Conservation (phyloP, 2,888 invertebrate species). For the Cataglyphis albicans region DNA sequence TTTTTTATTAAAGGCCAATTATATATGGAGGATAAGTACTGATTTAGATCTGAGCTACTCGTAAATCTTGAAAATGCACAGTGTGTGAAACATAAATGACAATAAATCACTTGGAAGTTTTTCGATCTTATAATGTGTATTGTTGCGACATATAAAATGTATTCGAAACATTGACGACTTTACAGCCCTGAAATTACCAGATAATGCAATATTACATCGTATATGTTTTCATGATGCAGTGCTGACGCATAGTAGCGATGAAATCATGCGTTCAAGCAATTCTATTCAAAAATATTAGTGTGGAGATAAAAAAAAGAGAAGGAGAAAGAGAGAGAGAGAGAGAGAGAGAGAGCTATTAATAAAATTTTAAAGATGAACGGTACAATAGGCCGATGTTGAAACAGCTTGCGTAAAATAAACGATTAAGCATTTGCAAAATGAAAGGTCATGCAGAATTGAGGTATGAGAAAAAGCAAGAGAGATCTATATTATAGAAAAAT, state of each 20-base stretch:
- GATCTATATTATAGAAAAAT: background rate
- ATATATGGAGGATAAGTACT: background rate
- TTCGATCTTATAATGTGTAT: constrained; percentile 14
- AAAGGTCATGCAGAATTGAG: constrained; percentile 13
- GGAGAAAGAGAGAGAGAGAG: constrained; percentile 16
- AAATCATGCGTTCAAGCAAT: constrained; percentile 24
- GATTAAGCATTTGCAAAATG: constrained; percentile 14
- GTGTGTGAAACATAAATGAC: background rate
- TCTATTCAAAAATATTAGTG: constrained; percentile 20
- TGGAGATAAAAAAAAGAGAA: background rate
- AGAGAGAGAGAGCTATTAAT: constrained; percentile 13
- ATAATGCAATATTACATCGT: constrained; percentile 25
- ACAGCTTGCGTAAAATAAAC: constrained; percentile 30
- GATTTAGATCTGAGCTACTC: background rate
- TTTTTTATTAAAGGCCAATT: constrained; percentile 30
- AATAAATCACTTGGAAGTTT: constrained; percentile 26
- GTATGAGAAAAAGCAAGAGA: background rate
- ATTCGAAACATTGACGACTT: constrained; percentile 16
- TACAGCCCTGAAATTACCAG: constrained; percentile 41
- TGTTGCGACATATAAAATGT: background rate
- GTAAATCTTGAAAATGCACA: constrained; percentile 1
- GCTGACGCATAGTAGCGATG: constrained; percentile 17
- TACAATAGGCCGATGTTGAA: constrained; percentile 19
- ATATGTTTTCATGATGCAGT: background rate
- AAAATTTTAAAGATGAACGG: constrained; percentile 24